A percentile compares a stretch with the other conserved stretches of the same genome.
phyloP scores from a whole-genome alignment of 2,888 invertebrate genomes.

The Listrodromus nycthemerus region DNA sequence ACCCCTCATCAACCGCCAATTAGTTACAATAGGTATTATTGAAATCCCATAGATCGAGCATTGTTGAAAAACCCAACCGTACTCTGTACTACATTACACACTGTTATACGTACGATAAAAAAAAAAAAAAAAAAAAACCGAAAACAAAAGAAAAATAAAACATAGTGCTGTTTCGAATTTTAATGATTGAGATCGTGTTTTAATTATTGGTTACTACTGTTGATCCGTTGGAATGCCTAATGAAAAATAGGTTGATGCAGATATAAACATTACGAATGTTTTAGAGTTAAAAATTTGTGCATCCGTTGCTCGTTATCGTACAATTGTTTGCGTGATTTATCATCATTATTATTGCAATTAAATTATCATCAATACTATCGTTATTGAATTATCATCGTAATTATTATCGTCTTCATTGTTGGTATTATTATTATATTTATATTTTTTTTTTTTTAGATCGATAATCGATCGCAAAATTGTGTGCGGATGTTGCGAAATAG shows the following conservation, averaged over 20 bases:
- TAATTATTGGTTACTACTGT: constrained; percentile 70
- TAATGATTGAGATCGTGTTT: constrained; percentile 51
- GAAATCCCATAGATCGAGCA: constrained; percentile 71
- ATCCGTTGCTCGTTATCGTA: constrained; percentile 75
- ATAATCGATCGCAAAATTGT: constrained; percentile 13
- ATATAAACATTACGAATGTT: constrained; percentile 72
- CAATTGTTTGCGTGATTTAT: constrained; percentile 40
- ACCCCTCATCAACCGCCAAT: constrained; percentile 41
- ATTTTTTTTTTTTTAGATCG: background rate
- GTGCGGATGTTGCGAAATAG: background rate
- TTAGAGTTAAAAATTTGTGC: constrained; percentile 76
- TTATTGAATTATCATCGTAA: background rate
- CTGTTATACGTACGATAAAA: constrained; percentile 39
- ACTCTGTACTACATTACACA: constrained; percentile 34
- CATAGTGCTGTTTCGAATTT: constrained; percentile 75
- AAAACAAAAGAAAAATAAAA: background rate
- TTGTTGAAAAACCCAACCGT: constrained; percentile 57
- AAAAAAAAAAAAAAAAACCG: constrained; percentile 36
- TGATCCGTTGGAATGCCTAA: constrained; percentile 81
- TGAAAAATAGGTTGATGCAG: constrained; percentile 68
- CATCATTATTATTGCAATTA: background rate
- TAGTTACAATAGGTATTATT: constrained; percentile 51
- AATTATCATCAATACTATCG: background rate
- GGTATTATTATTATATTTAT: background rate
- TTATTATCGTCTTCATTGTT: background rate